Percentiles rank a stretch among this genome's conserved stretches.
Evolutionary conservation across 2,797 vertebrate species (phyloP).

Genomic region (Rhadinocentrus ornatus): DNA sequence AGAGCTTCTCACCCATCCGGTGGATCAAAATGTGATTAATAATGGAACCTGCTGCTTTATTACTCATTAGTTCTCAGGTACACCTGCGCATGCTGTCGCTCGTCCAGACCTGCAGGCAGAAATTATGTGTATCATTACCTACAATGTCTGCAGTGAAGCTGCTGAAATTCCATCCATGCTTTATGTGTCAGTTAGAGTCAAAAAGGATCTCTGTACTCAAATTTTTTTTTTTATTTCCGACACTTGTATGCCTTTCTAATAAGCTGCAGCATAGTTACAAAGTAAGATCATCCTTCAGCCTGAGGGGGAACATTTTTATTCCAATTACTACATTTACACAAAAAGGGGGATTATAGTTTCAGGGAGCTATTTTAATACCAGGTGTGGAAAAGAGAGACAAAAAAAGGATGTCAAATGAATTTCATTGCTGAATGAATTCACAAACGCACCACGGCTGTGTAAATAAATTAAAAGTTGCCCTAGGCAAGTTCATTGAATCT

Average conservation of each 20-base stretch:
- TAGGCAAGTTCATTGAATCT: slow-evolving; percentile 33
- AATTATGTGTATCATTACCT: slow-evolving; percentile 68
- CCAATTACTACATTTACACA: slow-evolving; percentile 55
- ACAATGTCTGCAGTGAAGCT: slow-evolving; percentile 43
- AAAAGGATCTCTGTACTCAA: slow-evolving; percentile 45
- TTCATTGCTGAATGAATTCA: slow-evolving; percentile 50
- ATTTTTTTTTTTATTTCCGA: background rate
- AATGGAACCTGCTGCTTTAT: slow-evolving; percentile 36
- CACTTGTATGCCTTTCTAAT: slow-evolving; percentile 57
- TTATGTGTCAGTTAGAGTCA: slow-evolving; percentile 52
- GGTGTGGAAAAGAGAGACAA: slow-evolving; percentile 13
- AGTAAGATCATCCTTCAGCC: slow-evolving; percentile 53
- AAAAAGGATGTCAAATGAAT: slow-evolving; percentile 27
- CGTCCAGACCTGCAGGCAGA: slow-evolving; percentile 43
- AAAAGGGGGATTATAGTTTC: slow-evolving; percentile 35
- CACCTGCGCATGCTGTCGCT: slow-evolving; percentile 43
- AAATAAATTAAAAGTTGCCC: slow-evolving; percentile 59
- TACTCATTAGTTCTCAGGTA: slow-evolving; percentile 63
- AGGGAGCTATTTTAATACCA: slow-evolving; percentile 43
- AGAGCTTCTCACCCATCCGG: slow-evolving; percentile 35
- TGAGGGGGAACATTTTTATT: slow-evolving; percentile 54
- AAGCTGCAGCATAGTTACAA: slow-evolving; percentile 36
- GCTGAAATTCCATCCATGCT: slow-evolving; percentile 49
- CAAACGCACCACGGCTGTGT: slow-evolving; percentile 31
- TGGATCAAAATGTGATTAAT: slow-evolving; percentile 71